Evolutionary conservation across 2,113 vertebrate species (phyloP), one percentile per base, ranked within the genome.

Genomic region (Nibea albiflora): DNA sequence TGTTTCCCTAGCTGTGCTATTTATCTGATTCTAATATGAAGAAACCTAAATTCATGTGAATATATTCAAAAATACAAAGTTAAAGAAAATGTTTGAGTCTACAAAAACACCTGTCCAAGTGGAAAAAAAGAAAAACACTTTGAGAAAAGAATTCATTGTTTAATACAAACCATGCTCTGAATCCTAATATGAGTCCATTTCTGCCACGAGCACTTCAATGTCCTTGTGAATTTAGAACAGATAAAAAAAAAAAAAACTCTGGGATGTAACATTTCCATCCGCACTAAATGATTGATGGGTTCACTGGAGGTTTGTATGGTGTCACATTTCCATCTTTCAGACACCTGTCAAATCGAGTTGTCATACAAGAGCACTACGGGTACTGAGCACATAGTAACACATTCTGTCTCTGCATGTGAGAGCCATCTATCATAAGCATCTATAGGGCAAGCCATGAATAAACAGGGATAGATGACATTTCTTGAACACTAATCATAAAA

Each of bases 271-370:
- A 71, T 90, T 90, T 92, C 88, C 85, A 84, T 91, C 84, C 15
- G 12, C 31, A n/a, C 70, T 85, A 81, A 79, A 81, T 95, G 93
- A 94, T 93, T 94, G 93, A 94, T 94, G 84, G 79, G 79, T 85
- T 90, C 80, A 74, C 80, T 47, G 86, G 53, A 86, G 89, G 89
- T 92, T 93, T 89, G 90, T 77, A 64, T 24, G 58, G 80, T 88
- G 91, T 92, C 92, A 88, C 81, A 83, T 93, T 92, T 93, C 93
- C 90, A 88, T 94, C 88, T 74, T 84, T 90, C 88, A 84, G 85
- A 92, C 88, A 90, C 76, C 93, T 92, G 93, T 93, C 92, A 92
- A 74, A 88, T 88, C 85, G 61, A 78, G 83, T 92, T 89, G 89
- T 93, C 91, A 87, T 80, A 89, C 77, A 83, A 81, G 84, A 85